Conservation (phyloP, 1,140 invertebrate species). For the Apis laboriosa region DNA sequence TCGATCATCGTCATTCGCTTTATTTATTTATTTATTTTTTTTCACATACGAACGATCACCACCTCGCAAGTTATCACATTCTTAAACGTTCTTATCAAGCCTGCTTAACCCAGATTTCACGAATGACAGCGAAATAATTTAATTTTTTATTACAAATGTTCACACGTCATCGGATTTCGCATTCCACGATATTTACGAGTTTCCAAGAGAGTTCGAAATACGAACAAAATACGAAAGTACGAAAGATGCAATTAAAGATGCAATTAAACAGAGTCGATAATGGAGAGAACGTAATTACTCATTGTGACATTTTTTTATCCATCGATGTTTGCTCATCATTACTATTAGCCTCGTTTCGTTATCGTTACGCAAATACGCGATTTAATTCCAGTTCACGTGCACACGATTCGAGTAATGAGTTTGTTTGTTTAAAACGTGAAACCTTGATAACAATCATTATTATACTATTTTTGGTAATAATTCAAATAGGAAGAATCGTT, state of each 20-base stretch:
- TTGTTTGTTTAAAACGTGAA: slow-evolving; percentile 4
- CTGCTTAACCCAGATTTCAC: slow-evolving; percentile 21
- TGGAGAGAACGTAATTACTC: neutral
- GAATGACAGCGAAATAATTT: neutral
- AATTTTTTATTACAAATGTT: slow-evolving; percentile 21
- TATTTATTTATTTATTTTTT: neutral
- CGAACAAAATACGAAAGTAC: neutral
- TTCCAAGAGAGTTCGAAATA: neutral
- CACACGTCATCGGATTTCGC: neutral
- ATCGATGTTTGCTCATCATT: neutral
- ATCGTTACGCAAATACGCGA: slow-evolving; percentile 12
- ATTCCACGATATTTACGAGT: neutral
- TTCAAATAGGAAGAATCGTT: slow-evolving; percentile 14
- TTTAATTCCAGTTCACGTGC: slow-evolving; percentile 9
- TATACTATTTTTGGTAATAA: neutral
- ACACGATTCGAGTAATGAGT: neutral
- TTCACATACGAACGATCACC: neutral
- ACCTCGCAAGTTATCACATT: neutral
- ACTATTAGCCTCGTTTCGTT: slow-evolving; percentile 23
- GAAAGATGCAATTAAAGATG: neutral
- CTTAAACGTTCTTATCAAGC: neutral
- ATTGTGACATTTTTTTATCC: slow-evolving; percentile 27
- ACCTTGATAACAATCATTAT: slow-evolving; percentile 4
- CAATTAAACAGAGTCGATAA: neutral
- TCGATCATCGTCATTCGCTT: neutral